Evolutionary conservation across 2,888 invertebrate genomes (phyloP).

Genomic region (Pristionchus japonicus): DNA sequence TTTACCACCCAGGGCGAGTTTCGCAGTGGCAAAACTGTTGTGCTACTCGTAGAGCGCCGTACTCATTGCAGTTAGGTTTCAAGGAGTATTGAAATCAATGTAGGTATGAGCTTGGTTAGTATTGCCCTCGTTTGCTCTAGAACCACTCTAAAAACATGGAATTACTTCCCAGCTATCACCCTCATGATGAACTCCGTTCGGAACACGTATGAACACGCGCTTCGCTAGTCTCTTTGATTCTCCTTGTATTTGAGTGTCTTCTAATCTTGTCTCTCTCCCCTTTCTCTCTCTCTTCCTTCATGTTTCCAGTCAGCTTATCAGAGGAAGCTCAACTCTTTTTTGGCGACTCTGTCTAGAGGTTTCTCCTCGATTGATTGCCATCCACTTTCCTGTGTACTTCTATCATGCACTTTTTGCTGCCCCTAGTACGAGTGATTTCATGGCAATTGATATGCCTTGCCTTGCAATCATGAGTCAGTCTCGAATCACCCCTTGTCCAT

Average conservation of each 20-base stretch:
- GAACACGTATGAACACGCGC: not conserved
- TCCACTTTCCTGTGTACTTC: not conserved
- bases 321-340: not conserved
- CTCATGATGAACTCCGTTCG: too few relatives aligned
- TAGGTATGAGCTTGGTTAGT: too few relatives aligned
- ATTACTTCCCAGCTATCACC: not conserved
- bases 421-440: not conserved
- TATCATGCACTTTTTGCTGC: not conserved
- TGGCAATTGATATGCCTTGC: not conserved
- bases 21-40: not conserved
- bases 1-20: not conserved
- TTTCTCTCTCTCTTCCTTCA: not conserved
- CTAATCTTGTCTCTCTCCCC: slow-evolving; percentile 10
- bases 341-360: not conserved
- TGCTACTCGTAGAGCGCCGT: not conserved
- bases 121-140: not conserved
- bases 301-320: slow-evolving; percentile 36
- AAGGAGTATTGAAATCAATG: not conserved
- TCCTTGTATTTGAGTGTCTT: slow-evolving; percentile 12
- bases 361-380: not conserved
- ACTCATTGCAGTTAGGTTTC: not conserved
- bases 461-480: slow-evolving; percentile 14
- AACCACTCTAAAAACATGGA: not conserved
- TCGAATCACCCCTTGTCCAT: slow-evolving; percentile 3
- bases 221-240: not conserved